Base-by-base conservation (phyloP, 2,797 vertebrate species). In the Adelosebastes latens region DNA sequence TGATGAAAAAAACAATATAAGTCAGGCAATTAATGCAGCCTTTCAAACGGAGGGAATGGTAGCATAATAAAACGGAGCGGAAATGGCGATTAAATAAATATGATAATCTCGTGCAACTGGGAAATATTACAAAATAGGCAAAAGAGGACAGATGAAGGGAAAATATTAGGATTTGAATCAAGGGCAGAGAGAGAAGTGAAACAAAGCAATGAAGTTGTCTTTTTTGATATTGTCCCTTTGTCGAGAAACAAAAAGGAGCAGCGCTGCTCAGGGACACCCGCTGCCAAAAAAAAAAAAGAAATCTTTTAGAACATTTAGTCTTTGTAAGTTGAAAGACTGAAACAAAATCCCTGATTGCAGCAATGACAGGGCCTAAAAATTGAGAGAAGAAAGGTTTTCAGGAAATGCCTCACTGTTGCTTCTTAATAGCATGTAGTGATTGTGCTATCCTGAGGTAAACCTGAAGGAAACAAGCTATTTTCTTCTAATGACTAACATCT, bases 71-170 rank as follows among this genome's bases (percentile, higher is more conserved):
- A 87, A 85, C 52, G 27, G 71, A 84, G 78, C 81, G 55, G 79
- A 88, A 75, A 66, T 49, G 69, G 64, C 81, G 71, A 93, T 91
- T 79, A 84, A 87, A 92, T 92, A 92, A 93, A 91, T 84, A 92
- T 92, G 91, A 63, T 85, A 90, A 84, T 91, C 64, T 83, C 78
- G 77, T 75, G 68, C 84, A 84, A 80, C 70, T 82, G 85, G 90
- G 91, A 88, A 92, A 94, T 92, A 93, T 93, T 91, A 84, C 65
- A 83, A 87, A 82, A 83, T 22, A 64, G 52, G 68, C 55, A 78
- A 83, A 88, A 74, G 53, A 83, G 71, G 78, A 72, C 31, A 74
- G 68, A 87, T 46, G 61, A 82, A 63, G 55, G 61, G 80, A 49
- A 69, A 70, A 83, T 69, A 79, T 77, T 66, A 69, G 29, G 58